Percentiles rank a stretch among this genome's conserved stretches.
Conservation (phyloP, 2,888 invertebrate genomes). For the Mellilla xanthometata region DNA sequence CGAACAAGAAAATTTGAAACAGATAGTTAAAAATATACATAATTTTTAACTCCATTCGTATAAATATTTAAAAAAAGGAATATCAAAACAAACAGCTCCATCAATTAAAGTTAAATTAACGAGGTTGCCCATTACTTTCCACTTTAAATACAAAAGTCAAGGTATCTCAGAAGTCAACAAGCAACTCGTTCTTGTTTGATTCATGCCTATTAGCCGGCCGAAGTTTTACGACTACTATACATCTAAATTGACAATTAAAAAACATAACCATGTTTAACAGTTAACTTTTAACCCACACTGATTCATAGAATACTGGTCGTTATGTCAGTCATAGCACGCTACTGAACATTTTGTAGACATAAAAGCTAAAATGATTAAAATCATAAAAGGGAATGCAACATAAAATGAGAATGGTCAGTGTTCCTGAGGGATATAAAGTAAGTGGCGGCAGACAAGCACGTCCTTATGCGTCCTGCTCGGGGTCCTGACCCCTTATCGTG, state of each 20-base stretch:
- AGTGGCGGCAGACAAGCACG: constrained; percentile 51
- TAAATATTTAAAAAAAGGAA: background rate
- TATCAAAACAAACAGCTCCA: constrained; percentile 3
- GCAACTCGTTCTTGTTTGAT: constrained; percentile 11
- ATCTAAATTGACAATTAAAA: constrained; percentile 10
- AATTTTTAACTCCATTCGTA: too few species aligned
- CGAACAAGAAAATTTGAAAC: background rate
- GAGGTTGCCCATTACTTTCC: constrained; percentile 5
- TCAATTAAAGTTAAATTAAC: constrained; percentile 11
- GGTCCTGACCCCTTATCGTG: constrained; percentile 70
- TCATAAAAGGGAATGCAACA: constrained; percentile 27
- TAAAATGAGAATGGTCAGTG: constrained; percentile 17
- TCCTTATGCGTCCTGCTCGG: constrained; percentile 63
- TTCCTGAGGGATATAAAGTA: constrained; percentile 22
- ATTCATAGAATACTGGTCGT: constrained; percentile 1
- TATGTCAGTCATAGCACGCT: background rate
- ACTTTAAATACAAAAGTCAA: constrained; percentile 15
- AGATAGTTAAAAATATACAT: background rate
- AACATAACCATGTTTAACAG: constrained; percentile 5
- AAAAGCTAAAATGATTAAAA: constrained; percentile 14
- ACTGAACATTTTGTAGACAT: constrained; percentile 1
- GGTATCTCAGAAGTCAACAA: constrained; percentile 3
- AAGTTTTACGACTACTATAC: constrained; percentile 10
- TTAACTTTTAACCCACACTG: constrained; percentile 12
- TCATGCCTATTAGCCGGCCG: constrained; percentile 1